Percentiles rank a stretch among this genome's conserved stretches.
These are phyloP conservation scores for Hydrozoanthus gracilis DNA, from an alignment of 92 coral and sea anemone genomes.

Conservation along the genomic window DNA sequence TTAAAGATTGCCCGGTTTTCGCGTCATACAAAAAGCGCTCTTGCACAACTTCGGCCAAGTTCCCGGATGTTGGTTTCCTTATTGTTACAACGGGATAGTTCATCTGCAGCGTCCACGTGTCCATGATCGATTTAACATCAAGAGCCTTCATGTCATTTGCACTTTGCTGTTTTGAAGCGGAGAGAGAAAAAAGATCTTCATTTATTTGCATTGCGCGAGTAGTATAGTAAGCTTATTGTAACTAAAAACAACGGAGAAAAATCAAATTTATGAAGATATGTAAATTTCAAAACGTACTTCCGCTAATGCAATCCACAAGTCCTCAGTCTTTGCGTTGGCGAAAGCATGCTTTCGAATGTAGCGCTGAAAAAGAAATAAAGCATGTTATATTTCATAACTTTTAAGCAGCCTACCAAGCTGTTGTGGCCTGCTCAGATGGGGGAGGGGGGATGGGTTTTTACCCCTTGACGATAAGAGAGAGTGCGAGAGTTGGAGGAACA, in stretches of 20 bases:
- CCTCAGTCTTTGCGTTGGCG: slow-evolving; percentile 56
- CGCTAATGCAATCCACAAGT: slow-evolving; percentile 47
- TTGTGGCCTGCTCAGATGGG: too few relatives aligned
- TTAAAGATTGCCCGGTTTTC: slow-evolving; percentile 31
- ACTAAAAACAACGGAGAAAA: too few relatives aligned
- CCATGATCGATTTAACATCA: slow-evolving; percentile 58
- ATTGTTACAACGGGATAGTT: slow-evolving; percentile 56
- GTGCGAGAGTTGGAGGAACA: too few relatives aligned
- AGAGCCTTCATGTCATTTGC: slow-evolving; percentile 44
- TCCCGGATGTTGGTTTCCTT: slow-evolving; percentile 36
- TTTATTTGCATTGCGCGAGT: too few relatives aligned
- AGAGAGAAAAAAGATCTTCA: too few relatives aligned
- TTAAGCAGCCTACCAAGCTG: too few relatives aligned
- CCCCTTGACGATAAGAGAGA: too few relatives aligned
- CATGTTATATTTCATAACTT: too few relatives aligned
- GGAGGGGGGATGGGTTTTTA: too few relatives aligned
- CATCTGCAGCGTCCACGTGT: slow-evolving; percentile 72
- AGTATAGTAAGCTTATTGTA: too few relatives aligned
- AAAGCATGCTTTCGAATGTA: slow-evolving; percentile 46
- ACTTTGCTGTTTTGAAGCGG: slow-evolving; percentile 39
- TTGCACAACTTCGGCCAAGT: slow-evolving; percentile 46
- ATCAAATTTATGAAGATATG: too few relatives aligned
- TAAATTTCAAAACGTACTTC: slow-evolving; percentile 21
- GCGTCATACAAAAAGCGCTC: slow-evolving; percentile 49
- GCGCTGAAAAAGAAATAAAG: slow-evolving; percentile 43